Conservation (phyloP, 2,797 vertebrate species). For the Sitta carolinensis region DNA sequence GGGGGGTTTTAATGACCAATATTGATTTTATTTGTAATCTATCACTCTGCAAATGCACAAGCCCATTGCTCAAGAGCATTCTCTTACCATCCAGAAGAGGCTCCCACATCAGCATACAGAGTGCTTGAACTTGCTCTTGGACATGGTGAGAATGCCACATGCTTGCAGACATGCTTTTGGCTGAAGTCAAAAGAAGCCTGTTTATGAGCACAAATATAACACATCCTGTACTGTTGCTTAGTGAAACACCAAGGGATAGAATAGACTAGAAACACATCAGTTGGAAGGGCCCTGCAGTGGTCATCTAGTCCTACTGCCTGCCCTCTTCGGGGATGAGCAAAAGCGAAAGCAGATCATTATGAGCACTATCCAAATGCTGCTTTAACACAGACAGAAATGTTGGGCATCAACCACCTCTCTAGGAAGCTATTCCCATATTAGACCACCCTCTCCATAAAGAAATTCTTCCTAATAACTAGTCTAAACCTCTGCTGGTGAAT, state of each 20-base stretch:
- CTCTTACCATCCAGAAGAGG: not conserved
- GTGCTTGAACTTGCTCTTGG: not conserved
- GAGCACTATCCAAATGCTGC: not conserved
- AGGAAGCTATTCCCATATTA: not conserved
- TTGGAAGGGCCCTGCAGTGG: not conserved
- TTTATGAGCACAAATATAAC: not conserved
- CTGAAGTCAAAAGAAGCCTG: not conserved
- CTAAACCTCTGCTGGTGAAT: not conserved
- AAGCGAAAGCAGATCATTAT: not conserved
- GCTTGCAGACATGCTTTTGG: not conserved
- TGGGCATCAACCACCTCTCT: rapidly evolving
- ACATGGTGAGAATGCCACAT: not conserved
- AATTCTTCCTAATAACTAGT: not conserved
- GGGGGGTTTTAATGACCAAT: not conserved
- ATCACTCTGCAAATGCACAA: slow-evolving; percentile 14
- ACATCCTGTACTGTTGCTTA: not conserved
- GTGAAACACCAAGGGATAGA: not conserved
- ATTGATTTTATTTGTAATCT: slow-evolving; percentile 50
- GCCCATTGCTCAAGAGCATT: not conserved
- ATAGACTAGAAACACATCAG: not conserved
- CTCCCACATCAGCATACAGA: not conserved
- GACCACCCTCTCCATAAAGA: not conserved
- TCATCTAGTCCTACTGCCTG: not conserved
- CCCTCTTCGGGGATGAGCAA: not conserved
- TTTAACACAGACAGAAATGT: not conserved